Base-by-base conservation (phyloP, 2,888 invertebrate species). In the Cyrtodaria siliqua region DNA sequence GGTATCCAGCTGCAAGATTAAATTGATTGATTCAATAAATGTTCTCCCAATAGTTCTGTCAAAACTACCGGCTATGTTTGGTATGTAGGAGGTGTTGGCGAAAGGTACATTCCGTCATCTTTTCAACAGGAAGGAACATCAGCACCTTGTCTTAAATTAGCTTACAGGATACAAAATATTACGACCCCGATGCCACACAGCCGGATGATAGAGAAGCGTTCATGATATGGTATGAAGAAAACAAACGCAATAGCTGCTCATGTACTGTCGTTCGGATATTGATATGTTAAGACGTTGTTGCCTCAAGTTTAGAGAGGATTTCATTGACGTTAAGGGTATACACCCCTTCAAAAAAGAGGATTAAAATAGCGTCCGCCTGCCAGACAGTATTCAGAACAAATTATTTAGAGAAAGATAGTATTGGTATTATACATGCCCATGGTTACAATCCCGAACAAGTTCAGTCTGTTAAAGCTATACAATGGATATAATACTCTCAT, bases 401-500 rank as follows among this genome's bases (percentile, higher is more conserved):
- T 29, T 81, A 66, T 42, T 57, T 80, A 16, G n/a, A 72, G 18
- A 16, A 47, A 2, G 57, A 52, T 4, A 56, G 66, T 18, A 64
- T 61, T 44, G 77, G 44, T 16, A 53, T 78, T 2, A 81, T 82
- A 12, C 78, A 74, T 18, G 50, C 57, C 9, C 74, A 81, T 26
- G 75, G 81, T 2, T 78, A 78, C 59, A 56, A 29, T 26, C 74
- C 78, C 14, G 70, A 74, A 40, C 63, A 78, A 42, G 74, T 66
- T 44, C 80, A 80, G 33, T 80, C 77, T 3, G 56, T 77, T 2
- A 81, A 74, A 47, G 81, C 81, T 24, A 8, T 74, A 24, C 62
- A 73, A 33, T 81, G 77, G 78, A 16, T 78, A 74, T 74, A 81
- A 20, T 12, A 78, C 1, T 57, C 72, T 26, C 29, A 66, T 38